Base-by-base conservation (phyloP, 2,888 invertebrate genomes). In the Stictocephala bisonia region DNA sequence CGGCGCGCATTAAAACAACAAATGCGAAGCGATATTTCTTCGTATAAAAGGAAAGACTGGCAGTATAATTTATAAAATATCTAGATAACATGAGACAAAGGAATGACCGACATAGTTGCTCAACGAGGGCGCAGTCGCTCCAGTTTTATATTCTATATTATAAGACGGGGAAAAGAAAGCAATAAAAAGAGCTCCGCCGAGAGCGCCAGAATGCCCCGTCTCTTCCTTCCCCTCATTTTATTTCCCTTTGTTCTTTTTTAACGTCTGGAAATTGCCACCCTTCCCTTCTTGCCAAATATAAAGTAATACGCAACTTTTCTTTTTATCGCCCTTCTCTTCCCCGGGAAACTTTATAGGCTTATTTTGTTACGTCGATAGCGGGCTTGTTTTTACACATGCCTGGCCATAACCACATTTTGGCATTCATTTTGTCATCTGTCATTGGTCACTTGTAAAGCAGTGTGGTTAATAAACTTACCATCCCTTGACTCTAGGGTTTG, bases 181-280 rank as follows among this genome's bases (percentile, higher is more conserved):
- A 66, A 74, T 70, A 72, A 71, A 71, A 67, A 67, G 72, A 60
- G 58, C 53, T 31, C 60, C 35, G 58, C 71, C 68, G 44, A 41
- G 31, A 72, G 50, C 20, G 27, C 44, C 71, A 53, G 31, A 44
- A 22, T 40, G 9, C 60, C 48, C 71, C 48, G 9, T 53, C 51
- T 44, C 20, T 40, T 26, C 15, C 44, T 48, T 58, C 50, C 72
- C 74, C 67, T 74, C 75, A 75, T 77, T 76, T 76, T 77, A 76
- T 74, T 76, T 75, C 74, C 76, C 76, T 77, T 77, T 77, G 76
- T 76, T 77, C 76, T 76, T 77, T 77, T 76, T 75, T 75, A 75
- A 75, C 73, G 75, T 77, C 74, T 77, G 73, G 74, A 77, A 77
- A 77, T 77, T 77, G 70, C 75, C 71, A 69, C 67, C 71, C 56